phyloP scores from a whole-genome alignment of 1,140 invertebrate genomes.

The Limonius californicus region DNA sequence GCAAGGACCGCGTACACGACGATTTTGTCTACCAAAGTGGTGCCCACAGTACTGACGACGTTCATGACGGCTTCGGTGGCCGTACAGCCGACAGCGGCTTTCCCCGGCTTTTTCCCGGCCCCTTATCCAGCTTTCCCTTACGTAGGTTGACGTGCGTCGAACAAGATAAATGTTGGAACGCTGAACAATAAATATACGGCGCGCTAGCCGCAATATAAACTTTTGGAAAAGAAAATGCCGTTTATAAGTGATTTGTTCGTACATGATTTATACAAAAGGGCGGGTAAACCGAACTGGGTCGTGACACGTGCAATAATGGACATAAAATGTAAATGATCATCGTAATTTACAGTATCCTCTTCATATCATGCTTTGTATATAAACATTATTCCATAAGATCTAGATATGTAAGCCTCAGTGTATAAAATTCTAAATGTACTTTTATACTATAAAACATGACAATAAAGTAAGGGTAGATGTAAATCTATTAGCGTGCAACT shows the following conservation, averaged over 20 bases:
- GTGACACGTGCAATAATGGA: conserved; percentile 9
- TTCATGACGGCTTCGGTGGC: conserved; percentile 75
- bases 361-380: conserved; percentile 7
- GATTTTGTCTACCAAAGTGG: conserved; percentile 76
- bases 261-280: neutral
- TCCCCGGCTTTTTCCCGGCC: conserved; percentile 71
- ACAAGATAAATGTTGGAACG: conserved; percentile 8
- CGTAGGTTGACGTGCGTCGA: conserved; percentile 52
- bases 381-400: neutral
- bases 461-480: no score
- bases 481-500: no score
- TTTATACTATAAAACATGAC: no score
- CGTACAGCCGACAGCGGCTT: conserved; percentile 63
- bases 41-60: conserved; percentile 77
- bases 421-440: no score
- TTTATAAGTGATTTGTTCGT: conserved; percentile 5
- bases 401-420: no score
- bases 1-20: conserved; percentile 86
- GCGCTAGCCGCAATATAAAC: conserved; percentile 1
- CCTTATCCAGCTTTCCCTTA: conserved; percentile 69
- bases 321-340: conserved; percentile 2
- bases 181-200: neutral
- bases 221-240: neutral
- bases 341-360: neutral
- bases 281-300: neutral